phyloP scores from a whole-genome alignment of 1,140 invertebrate genomes.

The Spodoptera litura region DNA sequence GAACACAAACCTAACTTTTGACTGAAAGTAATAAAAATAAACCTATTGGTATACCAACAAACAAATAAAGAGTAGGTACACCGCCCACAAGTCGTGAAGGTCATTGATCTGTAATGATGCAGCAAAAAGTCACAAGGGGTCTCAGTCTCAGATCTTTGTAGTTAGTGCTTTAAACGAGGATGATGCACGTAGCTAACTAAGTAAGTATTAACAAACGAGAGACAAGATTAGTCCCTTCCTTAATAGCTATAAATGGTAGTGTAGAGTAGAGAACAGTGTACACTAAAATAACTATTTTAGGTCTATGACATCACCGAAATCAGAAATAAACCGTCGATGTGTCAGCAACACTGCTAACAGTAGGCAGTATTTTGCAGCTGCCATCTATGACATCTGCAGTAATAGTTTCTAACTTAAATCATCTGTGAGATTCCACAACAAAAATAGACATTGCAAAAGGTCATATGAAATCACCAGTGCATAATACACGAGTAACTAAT shows the following conservation, averaged over 20 bases:
- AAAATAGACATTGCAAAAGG: background rate
- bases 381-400: background rate
- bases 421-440: no score
- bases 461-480: background rate
- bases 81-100: no score
- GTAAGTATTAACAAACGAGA: no score
- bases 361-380: background rate
- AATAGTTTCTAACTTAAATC: no score
- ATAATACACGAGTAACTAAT: background rate
- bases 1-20: no score
- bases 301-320: background rate
- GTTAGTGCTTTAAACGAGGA: background rate
- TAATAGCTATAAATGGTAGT: background rate
- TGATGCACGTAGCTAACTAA: no score
- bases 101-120: no score
- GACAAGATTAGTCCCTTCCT: background rate
- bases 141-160: background rate
- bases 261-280: background rate
- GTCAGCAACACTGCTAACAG: background rate
- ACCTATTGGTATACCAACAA: no score
- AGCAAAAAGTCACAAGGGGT: background rate
- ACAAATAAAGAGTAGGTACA: no score
- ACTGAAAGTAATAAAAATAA: no score
- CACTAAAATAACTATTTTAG: background rate
- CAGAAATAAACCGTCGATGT: slow-evolving; percentile 6